phyloP scores from a whole-genome alignment of 2,113 vertebrate species.

The Myiagra hebetior region DNA sequence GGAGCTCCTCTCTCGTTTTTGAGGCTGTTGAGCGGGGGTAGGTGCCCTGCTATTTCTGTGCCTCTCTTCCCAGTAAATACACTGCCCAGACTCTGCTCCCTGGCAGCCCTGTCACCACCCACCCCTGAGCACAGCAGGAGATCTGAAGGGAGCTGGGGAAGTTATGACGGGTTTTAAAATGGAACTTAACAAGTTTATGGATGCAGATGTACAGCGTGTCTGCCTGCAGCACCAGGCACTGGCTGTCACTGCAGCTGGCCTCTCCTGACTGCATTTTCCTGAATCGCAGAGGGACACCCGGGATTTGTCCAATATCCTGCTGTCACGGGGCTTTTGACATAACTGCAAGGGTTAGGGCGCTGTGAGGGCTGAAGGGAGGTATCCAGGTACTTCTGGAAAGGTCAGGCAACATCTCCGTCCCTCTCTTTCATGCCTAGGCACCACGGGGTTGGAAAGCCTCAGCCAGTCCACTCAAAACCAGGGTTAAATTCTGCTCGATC shows the following conservation, averaged over 20 bases:
- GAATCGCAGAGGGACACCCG: fast-evolving
- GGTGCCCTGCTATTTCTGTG: neutral
- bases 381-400: neutral
- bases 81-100: neutral
- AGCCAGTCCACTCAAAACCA: fast-evolving
- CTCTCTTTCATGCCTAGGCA: neutral
- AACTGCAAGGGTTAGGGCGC: neutral
- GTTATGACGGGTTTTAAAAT: neutral
- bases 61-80: neutral
- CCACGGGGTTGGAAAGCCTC: neutral
- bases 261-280: neutral
- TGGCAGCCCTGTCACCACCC: neutral
- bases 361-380: neutral
- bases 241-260: neutral
- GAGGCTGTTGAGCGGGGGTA: neutral
- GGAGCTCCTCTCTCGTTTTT: neutral
- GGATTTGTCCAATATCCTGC: neutral
- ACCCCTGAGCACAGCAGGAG: neutral
- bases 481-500: neutral
- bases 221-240: neutral
- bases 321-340: fast-evolving
- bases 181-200: neutral
- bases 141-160: neutral
- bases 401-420: neutral
- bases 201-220: fast-evolving